Evolutionary conservation across 2,113 vertebrate species (phyloP).

Genomic region (Percina caprodes): DNA sequence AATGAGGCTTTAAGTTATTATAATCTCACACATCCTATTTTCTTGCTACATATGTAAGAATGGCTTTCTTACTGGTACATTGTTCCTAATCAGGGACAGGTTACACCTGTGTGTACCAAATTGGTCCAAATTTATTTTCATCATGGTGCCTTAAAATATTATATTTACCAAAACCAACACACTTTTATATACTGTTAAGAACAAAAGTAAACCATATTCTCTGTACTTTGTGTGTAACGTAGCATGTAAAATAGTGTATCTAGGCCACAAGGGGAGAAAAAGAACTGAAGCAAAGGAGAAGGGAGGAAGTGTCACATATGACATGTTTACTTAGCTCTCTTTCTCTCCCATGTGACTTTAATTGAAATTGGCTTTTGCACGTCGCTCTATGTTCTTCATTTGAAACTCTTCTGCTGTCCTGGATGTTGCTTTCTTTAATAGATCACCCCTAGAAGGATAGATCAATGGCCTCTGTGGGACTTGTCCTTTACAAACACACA

Average conservation of each 20-base stretch:
- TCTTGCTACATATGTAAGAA: not conserved
- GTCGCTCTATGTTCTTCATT: not conserved
- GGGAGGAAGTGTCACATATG: slow-evolving; percentile 1
- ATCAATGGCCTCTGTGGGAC: not conserved
- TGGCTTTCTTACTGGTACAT: not conserved
- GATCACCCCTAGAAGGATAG: not conserved
- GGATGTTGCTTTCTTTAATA: not conserved
- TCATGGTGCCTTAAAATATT: not conserved
- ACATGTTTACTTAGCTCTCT: slow-evolving; percentile 18
- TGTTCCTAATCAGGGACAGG: not conserved
- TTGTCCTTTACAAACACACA: not conserved
- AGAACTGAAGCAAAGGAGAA: not conserved
- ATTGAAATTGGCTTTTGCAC: slow-evolving; percentile 19
- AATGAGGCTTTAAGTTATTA: not conserved
- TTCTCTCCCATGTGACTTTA: slow-evolving; percentile 19
- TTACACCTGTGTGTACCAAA: not conserved
- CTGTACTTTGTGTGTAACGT: not conserved
- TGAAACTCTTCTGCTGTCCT: not conserved
- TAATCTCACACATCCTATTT: not conserved
- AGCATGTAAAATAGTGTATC: not conserved
- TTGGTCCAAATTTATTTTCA: not conserved
- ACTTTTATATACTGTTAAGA: not conserved
- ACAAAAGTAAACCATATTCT: not conserved
- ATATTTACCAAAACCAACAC: not conserved
- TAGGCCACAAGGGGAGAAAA: not conserved